Percentiles rank a stretch among this genome's conserved stretches.
Evolutionary conservation across 2,113 vertebrate genomes (phyloP).

Genomic region (Microcebus jonahi): DNA sequence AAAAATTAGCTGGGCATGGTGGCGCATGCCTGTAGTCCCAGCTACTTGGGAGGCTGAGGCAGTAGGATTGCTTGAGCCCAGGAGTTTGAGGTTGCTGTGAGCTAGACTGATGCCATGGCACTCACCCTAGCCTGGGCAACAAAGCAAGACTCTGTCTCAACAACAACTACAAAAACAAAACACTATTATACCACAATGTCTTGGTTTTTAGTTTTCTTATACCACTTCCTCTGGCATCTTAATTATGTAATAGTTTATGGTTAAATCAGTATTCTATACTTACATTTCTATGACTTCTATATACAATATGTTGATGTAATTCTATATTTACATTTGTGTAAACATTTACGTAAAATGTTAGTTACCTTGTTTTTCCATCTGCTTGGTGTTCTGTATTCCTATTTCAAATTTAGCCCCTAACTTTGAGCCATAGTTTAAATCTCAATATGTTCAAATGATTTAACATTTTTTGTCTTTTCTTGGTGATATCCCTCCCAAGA

Average conservation of each 20-base stretch:
- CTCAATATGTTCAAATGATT: background rate
- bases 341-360: background rate
- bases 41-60: no score
- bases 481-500: background rate
- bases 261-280: background rate
- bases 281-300: background rate
- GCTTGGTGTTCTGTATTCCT: background rate
- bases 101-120: no score
- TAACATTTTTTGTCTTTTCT: background rate
- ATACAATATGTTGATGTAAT: background rate
- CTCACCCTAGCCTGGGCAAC: no score
- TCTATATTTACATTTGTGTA: background rate
- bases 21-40: no score
- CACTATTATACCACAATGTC: background rate
- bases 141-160: no score
- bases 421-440: background rate
- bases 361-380: slow-evolving; percentile 18
- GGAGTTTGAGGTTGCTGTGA: no score
- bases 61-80: no score
- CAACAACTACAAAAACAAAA: background rate
- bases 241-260: background rate
- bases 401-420: background rate
- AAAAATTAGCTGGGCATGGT: no score
- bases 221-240: background rate
- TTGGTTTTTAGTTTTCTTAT: slow-evolving; percentile 27